Evolutionary conservation across 2,888 invertebrate genomes (phyloP).

Genomic region (Zhuqinia jingwanae): DNA sequence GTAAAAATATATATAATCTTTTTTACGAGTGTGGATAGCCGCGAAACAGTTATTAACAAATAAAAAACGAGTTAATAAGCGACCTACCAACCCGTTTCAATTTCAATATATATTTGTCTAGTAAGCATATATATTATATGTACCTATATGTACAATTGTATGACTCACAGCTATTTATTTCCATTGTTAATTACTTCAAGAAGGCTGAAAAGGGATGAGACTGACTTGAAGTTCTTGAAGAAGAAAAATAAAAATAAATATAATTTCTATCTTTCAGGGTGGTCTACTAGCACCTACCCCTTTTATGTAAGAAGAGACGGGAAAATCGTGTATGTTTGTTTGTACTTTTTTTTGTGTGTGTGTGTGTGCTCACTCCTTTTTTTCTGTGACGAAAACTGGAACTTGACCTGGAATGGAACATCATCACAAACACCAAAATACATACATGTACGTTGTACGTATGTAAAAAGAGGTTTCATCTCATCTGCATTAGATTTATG

Average conservation of each 20-base stretch:
- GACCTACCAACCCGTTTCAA: background rate
- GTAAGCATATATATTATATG: too few species aligned
- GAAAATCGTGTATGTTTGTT: background rate
- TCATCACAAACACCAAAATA: background rate
- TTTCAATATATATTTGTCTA: background rate
- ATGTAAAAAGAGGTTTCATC: slow-evolving; percentile 11
- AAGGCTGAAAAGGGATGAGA: slow-evolving; percentile 71
- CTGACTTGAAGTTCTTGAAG: slow-evolving; percentile 30
- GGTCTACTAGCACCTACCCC: slow-evolving; percentile 71
- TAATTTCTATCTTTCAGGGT: slow-evolving; percentile 74
- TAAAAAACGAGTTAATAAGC: slow-evolving; percentile 2
- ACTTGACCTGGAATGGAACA: background rate
- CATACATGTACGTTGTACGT: background rate
- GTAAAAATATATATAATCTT: background rate
- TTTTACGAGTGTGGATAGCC: background rate
- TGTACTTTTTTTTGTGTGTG: slow-evolving; percentile 3
- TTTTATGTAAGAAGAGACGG: background rate
- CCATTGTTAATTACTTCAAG: slow-evolving; percentile 72
- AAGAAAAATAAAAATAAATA: slow-evolving; percentile 58
- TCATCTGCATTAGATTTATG: background rate
- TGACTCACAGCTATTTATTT: slow-evolving; percentile 28
- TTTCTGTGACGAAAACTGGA: slow-evolving; percentile 1
- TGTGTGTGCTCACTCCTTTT: background rate
- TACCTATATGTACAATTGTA: slow-evolving; percentile 1
- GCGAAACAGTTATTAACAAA: slow-evolving; percentile 20